A percentile compares a stretch with the other conserved stretches of the same genome.
phyloP scores from a whole-genome alignment of 2,888 invertebrate species.

The Adelognathus sp. region DNA sequence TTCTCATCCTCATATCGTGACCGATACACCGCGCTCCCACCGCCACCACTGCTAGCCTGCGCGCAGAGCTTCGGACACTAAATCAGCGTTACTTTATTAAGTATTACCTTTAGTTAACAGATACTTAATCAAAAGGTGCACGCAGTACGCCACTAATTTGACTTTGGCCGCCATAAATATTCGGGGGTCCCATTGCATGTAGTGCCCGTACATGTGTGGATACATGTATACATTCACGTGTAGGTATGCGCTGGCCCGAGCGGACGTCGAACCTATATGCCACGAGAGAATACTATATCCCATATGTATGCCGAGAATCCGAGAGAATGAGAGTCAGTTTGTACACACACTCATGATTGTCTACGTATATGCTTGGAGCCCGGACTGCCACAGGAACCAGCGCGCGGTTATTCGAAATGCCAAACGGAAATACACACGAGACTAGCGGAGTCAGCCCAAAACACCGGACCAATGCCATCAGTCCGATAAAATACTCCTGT shows the following conservation, averaged over 20 bases:
- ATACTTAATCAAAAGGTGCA: conserved; percentile 81
- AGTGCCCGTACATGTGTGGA: conserved; percentile 53
- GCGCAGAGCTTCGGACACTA: conserved; percentile 70
- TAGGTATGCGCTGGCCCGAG: not conserved
- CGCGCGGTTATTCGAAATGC: conserved; percentile 70
- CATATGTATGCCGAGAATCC: not conserved
- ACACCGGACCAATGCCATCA: conserved; percentile 74
- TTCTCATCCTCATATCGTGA: conserved; percentile 58
- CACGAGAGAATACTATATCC: conserved; percentile 17
- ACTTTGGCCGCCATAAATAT: conserved; percentile 81
- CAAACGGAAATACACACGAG: conserved; percentile 67
- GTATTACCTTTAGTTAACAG: conserved; percentile 82
- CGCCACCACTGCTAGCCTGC: conserved; percentile 55
- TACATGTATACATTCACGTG: conserved; percentile 5
- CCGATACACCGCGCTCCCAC: conserved; percentile 29
- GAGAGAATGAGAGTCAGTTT: conserved; percentile 19
- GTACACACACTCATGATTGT: not conserved
- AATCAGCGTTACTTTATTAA: conserved; percentile 82
- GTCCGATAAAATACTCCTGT: conserved; percentile 79
- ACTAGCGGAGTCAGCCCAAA: conserved; percentile 64
- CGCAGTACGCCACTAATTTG: conserved; percentile 81
- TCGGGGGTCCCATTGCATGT: conserved; percentile 71
- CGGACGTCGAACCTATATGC: not conserved
- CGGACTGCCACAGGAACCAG: conserved; percentile 57
- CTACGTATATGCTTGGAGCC: conserved; percentile 49